Conservation (phyloP, 2,888 invertebrate genomes). For the Adela reaumurella region DNA sequence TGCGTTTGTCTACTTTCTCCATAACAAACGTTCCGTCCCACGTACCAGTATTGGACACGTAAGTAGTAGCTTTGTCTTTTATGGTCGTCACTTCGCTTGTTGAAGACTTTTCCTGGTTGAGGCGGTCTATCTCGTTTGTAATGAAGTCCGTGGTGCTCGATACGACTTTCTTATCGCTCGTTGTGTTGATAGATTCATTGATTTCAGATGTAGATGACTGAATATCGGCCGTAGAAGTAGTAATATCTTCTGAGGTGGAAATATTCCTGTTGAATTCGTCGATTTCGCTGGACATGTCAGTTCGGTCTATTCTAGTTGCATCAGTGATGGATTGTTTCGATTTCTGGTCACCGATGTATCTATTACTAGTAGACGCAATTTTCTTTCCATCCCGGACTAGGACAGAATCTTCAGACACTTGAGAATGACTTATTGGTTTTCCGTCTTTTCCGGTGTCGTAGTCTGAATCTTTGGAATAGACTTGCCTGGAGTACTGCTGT, state of each 20-base stretch:
- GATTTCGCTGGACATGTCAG: background rate
- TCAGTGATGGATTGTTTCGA: conserved; percentile 42
- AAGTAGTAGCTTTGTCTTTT: conserved; percentile 40
- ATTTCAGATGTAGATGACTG: conserved; percentile 16
- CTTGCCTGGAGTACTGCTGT: conserved; percentile 53
- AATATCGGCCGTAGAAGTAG: conserved; percentile 21
- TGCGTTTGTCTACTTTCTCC: conserved; percentile 42
- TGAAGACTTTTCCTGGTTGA: conserved; percentile 37
- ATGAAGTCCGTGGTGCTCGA: conserved; percentile 34
- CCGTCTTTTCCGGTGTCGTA: conserved; percentile 59
- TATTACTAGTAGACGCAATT: conserved; percentile 39
- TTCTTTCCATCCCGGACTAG: conserved; percentile 43
- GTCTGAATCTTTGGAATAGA: conserved; percentile 51
- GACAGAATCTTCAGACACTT: conserved; percentile 38
- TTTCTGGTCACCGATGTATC: conserved; percentile 42
- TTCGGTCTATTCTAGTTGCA: conserved; percentile 6
- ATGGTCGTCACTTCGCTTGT: conserved; percentile 23
- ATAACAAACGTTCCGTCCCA: conserved; percentile 59
- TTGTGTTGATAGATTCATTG: background rate
- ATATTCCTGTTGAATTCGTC: conserved; percentile 22
- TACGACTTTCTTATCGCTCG: conserved; percentile 18
- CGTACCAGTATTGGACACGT: conserved; percentile 45
- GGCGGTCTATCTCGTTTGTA: conserved; percentile 44
- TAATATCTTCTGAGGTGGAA: conserved; percentile 21
- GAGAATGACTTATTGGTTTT: conserved; percentile 38